phyloP scores from a whole-genome alignment of 1,140 invertebrate genomes.

The Ectropis grisescens region DNA sequence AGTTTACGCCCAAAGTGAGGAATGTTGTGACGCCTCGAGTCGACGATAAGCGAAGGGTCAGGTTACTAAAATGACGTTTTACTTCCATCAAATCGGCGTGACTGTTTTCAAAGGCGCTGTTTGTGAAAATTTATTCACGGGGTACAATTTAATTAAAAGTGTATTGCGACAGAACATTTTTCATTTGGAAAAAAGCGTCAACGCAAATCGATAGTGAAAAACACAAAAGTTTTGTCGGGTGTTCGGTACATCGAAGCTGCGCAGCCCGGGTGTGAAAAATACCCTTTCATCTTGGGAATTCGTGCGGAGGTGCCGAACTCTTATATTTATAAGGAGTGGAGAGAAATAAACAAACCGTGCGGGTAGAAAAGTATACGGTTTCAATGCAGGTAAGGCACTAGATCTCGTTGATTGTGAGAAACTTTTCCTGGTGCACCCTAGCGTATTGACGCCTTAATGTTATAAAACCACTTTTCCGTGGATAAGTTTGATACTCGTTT shows the following conservation, averaged over 20 bases:
- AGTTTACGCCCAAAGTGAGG: conserved; percentile 32
- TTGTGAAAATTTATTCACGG: too few relatives aligned
- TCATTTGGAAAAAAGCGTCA: not conserved
- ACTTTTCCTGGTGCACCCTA: conserved; percentile 48
- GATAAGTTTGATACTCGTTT: too few relatives aligned
- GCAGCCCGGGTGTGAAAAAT: conserved; percentile 45
- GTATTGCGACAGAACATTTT: too few relatives aligned
- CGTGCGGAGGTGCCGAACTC: conserved; percentile 50
- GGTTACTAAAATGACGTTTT: conserved; percentile 17
- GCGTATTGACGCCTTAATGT: conserved; percentile 56
- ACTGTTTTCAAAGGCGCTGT: conserved; percentile 5
- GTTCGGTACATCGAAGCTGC: conserved; percentile 19
- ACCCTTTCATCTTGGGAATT: conserved; percentile 60
- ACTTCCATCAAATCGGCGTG: too few relatives aligned
- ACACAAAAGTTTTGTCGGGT: conserved; percentile 29
- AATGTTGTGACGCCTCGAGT: conserved; percentile 19
- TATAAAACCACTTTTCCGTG: too few relatives aligned
- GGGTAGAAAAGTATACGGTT: conserved; percentile 38
- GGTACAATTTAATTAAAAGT: too few relatives aligned
- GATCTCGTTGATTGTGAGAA: conserved; percentile 62
- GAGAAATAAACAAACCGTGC: conserved; percentile 56
- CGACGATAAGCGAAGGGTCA: conserved; percentile 9
- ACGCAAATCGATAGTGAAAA: conserved; percentile 24
- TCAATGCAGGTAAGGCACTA: conserved; percentile 39
- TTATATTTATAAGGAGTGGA: conserved; percentile 58